Base-by-base conservation (phyloP, 2,797 vertebrate species). In the Pseudomugil tenellus region DNA sequence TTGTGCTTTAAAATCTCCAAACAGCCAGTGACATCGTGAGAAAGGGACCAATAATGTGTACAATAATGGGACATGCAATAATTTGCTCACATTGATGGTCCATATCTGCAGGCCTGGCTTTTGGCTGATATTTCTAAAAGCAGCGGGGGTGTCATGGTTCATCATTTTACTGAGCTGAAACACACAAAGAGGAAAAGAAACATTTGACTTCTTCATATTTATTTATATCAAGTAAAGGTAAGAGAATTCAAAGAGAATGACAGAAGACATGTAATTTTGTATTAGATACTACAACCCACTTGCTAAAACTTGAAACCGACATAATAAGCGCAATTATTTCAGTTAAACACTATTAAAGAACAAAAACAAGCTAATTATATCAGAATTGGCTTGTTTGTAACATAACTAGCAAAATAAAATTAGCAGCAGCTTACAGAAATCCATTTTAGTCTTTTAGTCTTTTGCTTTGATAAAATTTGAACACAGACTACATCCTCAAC, bases 31-130 rank as follows among this genome's bases (percentile, higher is more conserved):
- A 28, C 51, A 32, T 48, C 29, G n/a, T 19, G 39, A 25, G 16
- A 17, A 23, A 25, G 35, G 28, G 39, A 31, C 13, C 14, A 29
- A 23, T 14, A 48, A 53, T 53, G 28, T 39, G 4, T 19, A 53
- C 7, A 58, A 19, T 29, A n/a, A 16, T 13, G 17, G 10, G 14
- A 6, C 9, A 46, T 57, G 10, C 0, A 19, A 31, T 1, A 9
- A 12, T 28, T 57, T 67, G 73, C 93, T 95, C 80, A 98, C 97
- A 87, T 96, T 96, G 81, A 97, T 94, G 85, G 94, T 92, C 97
- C 97, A 98, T 90, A 98, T 95, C 84, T 98, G 96, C 72, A 99
- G 92, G 37, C 95, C 96, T 19, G 94, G 93, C 48, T 95, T 96
- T 39, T 81, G 90, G 57, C 86, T 84, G 7, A 96, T 88, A 69